These are phyloP conservation scores for Drosophila nigromelanica DNA, from an alignment of 1,140 invertebrate genomes.

Conservation along the genomic window DNA sequence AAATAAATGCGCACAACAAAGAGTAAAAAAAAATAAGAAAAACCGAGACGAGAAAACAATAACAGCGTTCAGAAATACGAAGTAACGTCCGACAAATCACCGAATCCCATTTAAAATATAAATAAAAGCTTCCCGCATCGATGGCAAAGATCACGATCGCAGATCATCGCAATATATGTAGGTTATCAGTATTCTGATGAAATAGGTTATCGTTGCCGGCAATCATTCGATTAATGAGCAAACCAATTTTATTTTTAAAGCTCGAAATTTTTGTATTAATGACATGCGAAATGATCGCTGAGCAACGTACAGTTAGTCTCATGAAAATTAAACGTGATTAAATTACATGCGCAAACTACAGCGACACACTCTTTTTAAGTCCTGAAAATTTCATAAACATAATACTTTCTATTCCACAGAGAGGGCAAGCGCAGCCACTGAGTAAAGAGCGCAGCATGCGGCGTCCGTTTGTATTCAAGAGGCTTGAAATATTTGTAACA, in stretches of 20 bases:
- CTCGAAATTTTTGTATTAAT: not conserved
- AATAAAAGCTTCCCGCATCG: slow-evolving; percentile 70
- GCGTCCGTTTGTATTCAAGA: too few relatives aligned
- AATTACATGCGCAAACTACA: too few relatives aligned
- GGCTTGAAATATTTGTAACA: too few relatives aligned
- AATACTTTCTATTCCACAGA: too few relatives aligned
- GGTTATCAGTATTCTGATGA: slow-evolving; percentile 59
- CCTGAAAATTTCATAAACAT: too few relatives aligned
- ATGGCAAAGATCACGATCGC: slow-evolving; percentile 69
- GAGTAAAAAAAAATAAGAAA: slow-evolving; percentile 20
- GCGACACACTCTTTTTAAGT: too few relatives aligned
- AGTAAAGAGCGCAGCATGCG: too few relatives aligned
- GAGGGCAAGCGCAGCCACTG: too few relatives aligned
- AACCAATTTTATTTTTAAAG: slow-evolving; percentile 50
- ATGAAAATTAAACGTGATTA: too few relatives aligned
- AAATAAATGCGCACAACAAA: slow-evolving; percentile 50
- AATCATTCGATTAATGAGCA: slow-evolving; percentile 65
- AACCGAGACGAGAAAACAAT: slow-evolving; percentile 21
- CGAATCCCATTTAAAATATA: slow-evolving; percentile 49
- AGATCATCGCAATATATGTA: slow-evolving; percentile 40
- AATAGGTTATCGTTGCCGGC: slow-evolving; percentile 64
- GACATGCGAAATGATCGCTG: not conserved
- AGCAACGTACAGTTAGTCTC: not conserved
- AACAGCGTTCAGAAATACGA: slow-evolving; percentile 31
- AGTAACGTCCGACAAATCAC: slow-evolving; percentile 61